Conservation (phyloP, 2,797 vertebrate genomes). For the Pseudomugil gertrudae region DNA sequence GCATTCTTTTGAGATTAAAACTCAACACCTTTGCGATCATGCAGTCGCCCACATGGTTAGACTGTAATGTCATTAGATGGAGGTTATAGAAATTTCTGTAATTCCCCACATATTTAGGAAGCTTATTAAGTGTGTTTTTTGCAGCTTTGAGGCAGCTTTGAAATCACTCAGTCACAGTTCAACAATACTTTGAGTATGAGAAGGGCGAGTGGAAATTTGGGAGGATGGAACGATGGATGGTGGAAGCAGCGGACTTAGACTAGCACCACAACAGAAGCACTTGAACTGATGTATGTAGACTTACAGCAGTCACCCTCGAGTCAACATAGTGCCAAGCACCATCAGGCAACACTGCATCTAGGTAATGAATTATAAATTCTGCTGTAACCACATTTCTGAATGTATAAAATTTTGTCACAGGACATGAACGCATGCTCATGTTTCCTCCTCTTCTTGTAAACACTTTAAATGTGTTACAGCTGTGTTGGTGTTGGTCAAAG, state of each 20-base stretch:
- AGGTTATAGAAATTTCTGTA: slow-evolving; percentile 63
- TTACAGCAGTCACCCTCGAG: slow-evolving; percentile 14
- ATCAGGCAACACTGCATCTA: slow-evolving; percentile 42
- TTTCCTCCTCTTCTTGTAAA: slow-evolving; percentile 23
- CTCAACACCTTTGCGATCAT: slow-evolving; percentile 48
- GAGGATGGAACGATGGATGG: slow-evolving; percentile 46
- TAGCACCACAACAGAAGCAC: slow-evolving; percentile 30
- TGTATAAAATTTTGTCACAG: slow-evolving; percentile 31
- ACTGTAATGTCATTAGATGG: slow-evolving; percentile 36
- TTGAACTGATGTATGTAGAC: slow-evolving; percentile 31
- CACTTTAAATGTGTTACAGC: slow-evolving; percentile 48
- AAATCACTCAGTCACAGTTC: slow-evolving; percentile 83
- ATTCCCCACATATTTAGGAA: slow-evolving; percentile 76
- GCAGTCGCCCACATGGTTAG: slow-evolving; percentile 60
- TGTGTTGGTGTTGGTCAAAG: slow-evolving; percentile 51
- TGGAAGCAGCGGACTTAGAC: slow-evolving; percentile 44
- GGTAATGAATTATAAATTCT: slow-evolving; percentile 4
- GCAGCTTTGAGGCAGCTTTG: slow-evolving; percentile 78
- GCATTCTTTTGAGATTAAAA: slow-evolving; percentile 56
- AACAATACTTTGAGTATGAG: slow-evolving; percentile 78
- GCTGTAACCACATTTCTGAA: background rate
- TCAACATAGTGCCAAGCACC: slow-evolving; percentile 13
- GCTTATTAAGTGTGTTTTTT: slow-evolving; percentile 81
- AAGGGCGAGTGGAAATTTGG: slow-evolving; percentile 54
- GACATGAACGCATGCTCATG: slow-evolving; percentile 33